Conservation (phyloP, 2,888 invertebrate species). For the Anoplius nigerrimus region DNA sequence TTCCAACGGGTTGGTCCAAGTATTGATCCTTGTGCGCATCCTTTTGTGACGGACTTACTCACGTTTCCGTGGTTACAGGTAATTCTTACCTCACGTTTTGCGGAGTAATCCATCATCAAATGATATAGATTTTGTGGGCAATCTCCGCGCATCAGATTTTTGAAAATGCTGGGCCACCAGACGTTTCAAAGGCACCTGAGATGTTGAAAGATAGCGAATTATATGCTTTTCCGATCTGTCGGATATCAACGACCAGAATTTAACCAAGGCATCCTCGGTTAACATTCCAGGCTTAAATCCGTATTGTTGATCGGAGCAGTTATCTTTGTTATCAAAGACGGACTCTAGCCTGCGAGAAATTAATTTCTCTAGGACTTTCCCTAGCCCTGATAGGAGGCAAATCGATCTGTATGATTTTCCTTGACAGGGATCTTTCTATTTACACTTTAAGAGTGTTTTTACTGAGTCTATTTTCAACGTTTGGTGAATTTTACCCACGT, state of each 20-base stretch:
- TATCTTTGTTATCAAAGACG: too few relatives aligned
- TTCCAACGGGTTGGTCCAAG: too few relatives aligned
- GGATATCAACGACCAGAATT: neutral
- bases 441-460: conserved; percentile 1
- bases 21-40: too few relatives aligned
- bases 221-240: neutral
- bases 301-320: neutral
- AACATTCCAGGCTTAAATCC: neutral
- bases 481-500: conserved; percentile 25
- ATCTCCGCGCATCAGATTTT: too few relatives aligned
- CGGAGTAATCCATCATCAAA: too few relatives aligned
- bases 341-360: neutral
- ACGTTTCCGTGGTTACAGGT: too few relatives aligned
- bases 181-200: too few relatives aligned
- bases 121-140: too few relatives aligned
- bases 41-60: too few relatives aligned
- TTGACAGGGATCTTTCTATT: neutral
- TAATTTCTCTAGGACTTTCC: neutral
- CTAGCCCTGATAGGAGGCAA: neutral
- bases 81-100: too few relatives aligned
- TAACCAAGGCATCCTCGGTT: neutral
- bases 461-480: conserved; percentile 25
- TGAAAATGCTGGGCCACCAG: too few relatives aligned
- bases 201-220: too few relatives aligned
- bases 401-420: neutral